Percentiles rank a stretch among this genome's conserved stretches.
Conservation (phyloP, 2,888 invertebrate genomes). For the Lithophane socia region DNA sequence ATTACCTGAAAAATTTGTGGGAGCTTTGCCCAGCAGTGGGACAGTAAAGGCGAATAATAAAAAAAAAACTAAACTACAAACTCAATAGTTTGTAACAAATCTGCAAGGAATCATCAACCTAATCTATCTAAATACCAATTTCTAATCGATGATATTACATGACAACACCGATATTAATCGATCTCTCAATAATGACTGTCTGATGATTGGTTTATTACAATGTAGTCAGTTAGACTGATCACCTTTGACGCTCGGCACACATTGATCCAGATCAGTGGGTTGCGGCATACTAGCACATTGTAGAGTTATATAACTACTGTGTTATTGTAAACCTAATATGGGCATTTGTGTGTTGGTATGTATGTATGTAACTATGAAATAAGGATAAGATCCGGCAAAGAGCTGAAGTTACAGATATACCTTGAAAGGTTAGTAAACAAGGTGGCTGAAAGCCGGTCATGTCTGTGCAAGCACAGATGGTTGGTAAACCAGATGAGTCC, state of each 20-base stretch:
- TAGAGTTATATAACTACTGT: constrained; percentile 28
- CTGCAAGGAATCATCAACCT: too few species aligned
- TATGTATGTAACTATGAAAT: not conserved
- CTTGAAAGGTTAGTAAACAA: not conserved
- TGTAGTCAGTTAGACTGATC: constrained; percentile 20
- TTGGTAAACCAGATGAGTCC: not conserved
- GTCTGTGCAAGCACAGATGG: not conserved
- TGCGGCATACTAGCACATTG: constrained; percentile 26
- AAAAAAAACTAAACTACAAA: too few species aligned
- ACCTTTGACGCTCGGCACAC: constrained; percentile 45
- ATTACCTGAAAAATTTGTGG: too few species aligned
- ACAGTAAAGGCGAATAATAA: too few species aligned
- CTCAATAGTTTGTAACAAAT: too few species aligned
- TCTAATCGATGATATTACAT: too few species aligned
- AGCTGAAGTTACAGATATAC: not conserved
- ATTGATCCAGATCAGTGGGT: constrained; percentile 45
- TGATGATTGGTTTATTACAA: constrained; percentile 41
- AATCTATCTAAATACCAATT: too few species aligned
- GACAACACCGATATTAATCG: constrained; percentile 34
- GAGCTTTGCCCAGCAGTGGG: too few species aligned
- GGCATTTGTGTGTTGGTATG: not conserved
- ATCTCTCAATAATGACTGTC: constrained; percentile 18
- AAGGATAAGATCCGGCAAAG: not conserved
- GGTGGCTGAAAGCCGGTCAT: not conserved
- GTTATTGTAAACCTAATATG: constrained; percentile 15